Base-by-base conservation (phyloP, 2,888 invertebrate species). In the Lomographa bimaculata region DNA sequence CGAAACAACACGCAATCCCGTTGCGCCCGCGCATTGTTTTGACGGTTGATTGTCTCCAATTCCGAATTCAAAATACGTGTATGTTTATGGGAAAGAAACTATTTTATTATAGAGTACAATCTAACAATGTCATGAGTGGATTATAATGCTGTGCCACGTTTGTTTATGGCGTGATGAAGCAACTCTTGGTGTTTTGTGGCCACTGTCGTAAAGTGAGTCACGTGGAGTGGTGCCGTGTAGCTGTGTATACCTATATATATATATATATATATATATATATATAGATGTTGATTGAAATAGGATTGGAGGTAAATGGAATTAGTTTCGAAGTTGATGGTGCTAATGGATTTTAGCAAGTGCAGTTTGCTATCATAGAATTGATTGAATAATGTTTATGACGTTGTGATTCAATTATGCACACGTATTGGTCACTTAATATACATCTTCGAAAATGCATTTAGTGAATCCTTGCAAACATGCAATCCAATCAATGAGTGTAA, bases 21-120 rank as follows among this genome's bases (percentile, higher is more conserved):
- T 27, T 46, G 53, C 46, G 49, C 46, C 40, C 46, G 46, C 46
- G 46, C 45, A 39, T 54, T 54, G 54, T 54, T 51, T 54, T 39
- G 44, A 39, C 33, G 23, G 21, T 47, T 38, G 47, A 46, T 53
- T 49, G 52, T 50, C 33, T 43, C 39, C 25, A 29, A 41, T 41
- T 24, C 42, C 32, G 21, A 43, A 43, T 43, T 43, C 36, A 43
- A 43, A 34, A 43, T 45, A 43, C 47, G 37, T 42, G 41, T 49
- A 40, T 45, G 47, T 53, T 50, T 53, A 53, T 47, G 46, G 45
- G 50, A 50, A 50, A 26, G 37, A 23, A 39, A 44, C 46, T 41
- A 47, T 53, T 50, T 53, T 50, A 53, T 50, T 43, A 39, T 33
- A 32, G 40, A 42, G 37, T 14, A 14, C 14, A 14, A 14, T 41